Conservation (phyloP, 2,797 vertebrate genomes). For the Parauchenoglanis ngamensis region DNA sequence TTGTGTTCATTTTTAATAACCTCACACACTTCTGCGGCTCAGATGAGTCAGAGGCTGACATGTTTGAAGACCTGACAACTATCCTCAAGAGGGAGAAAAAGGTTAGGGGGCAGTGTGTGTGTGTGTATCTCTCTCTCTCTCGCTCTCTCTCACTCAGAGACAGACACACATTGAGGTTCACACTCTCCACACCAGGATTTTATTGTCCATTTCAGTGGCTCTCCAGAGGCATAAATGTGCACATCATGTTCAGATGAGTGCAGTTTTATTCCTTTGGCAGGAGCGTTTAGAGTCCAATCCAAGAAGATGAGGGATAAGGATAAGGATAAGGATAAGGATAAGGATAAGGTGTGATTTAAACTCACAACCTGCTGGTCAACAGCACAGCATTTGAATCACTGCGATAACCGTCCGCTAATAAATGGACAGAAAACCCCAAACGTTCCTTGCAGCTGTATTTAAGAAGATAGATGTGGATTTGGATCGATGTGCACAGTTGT, state of each 20-base stretch:
- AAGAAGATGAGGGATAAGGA: background rate
- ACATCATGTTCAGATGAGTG: background rate
- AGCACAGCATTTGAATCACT: background rate
- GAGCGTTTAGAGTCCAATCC: background rate
- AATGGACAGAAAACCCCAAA: background rate
- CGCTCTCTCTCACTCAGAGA: background rate
- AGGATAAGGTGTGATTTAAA: background rate
- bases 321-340: too few species aligned
- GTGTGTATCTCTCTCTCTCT: background rate
- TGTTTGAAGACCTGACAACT: slow-evolving; percentile 29
- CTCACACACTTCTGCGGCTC: slow-evolving; percentile 11
- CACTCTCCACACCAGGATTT: slow-evolving; percentile 4
- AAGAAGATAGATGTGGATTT: background rate
- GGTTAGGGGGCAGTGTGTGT: slow-evolving; percentile 8
- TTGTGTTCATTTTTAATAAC: slow-evolving; percentile 32
- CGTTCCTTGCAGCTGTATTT: background rate
- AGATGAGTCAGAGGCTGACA: slow-evolving; percentile 28
- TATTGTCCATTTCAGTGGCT: slow-evolving; percentile 16
- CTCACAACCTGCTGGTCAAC: background rate
- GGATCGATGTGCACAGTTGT: background rate
- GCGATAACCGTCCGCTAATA: background rate
- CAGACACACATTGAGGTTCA: background rate
- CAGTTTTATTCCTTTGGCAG: slow-evolving; percentile 20
- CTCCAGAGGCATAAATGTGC: slow-evolving; percentile 2
- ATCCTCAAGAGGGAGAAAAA: background rate